Base-by-base conservation (phyloP, 2,113 vertebrate species). In the Seriola rivoliana region DNA sequence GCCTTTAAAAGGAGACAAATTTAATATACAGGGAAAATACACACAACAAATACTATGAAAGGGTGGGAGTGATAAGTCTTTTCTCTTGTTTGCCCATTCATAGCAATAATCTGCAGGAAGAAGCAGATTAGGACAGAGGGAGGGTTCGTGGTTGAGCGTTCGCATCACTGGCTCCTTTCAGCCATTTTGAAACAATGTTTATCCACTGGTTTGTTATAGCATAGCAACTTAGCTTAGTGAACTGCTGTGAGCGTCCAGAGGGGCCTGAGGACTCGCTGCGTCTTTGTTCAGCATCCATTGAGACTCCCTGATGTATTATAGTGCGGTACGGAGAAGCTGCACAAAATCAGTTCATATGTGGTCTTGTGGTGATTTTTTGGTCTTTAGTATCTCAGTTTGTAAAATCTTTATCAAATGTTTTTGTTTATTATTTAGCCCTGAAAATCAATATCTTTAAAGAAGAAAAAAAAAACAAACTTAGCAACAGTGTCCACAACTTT, bases 21-120 rank as follows among this genome's bases (percentile, higher is more conserved):
- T 91, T 90, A 92, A 94, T 93, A 92, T 93, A 93, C 91, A 89
- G 84, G 75, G 89, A 86, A 89, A 91, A 93, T 89, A 93, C 88
- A 93, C 91, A 88, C 79, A 80, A 83, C 88, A 89, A 92, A 90
- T 81, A 52, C 85, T 70, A 81, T 91, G 90, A 89, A 92, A 89
- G 87, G 81, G 82, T 71, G 88, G 84, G 88, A 81, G 93, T 85
- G 92, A 92, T 83, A 88, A 87, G 82, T 93, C 91, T 77, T 72
- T 79, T 88, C 88, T 90, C 82, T 85, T 83, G 76, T 86, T 82
- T 46, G 36, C 64, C 85, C 40, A 93, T 94, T 93, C 93, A 93
- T n/a, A 54, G 67, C 78, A 81, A 90, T 93, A 94, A 93, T 94
- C 93, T 94, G 83, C 87, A 90, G 85, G 73, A 91, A 86, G 91